Percentiles rank a stretch among this genome's conserved stretches.
Evolutionary conservation across 2,113 vertebrate genomes (phyloP).

Genomic region (Thunnus maccoyii): DNA sequence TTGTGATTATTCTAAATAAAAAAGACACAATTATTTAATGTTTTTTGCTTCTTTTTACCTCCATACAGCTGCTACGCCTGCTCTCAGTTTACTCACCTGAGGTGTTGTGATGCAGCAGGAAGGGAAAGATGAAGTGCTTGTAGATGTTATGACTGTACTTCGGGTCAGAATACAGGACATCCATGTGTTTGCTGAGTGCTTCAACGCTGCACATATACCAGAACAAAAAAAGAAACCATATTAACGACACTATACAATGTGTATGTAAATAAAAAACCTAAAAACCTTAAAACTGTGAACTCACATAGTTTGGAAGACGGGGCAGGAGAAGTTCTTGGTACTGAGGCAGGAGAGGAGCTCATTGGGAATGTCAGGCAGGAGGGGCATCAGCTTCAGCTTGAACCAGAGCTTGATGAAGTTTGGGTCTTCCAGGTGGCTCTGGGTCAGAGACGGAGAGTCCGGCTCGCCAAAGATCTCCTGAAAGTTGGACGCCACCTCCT

Average conservation of each 20-base stretch:
- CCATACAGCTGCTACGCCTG: not conserved
- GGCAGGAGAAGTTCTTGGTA: slow-evolving; percentile 84
- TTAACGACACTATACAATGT: fast-evolving
- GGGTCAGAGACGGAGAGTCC: slow-evolving; percentile 46
- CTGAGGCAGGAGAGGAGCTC: slow-evolving; percentile 82
- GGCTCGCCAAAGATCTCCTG: slow-evolving; percentile 64
- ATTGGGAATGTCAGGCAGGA: slow-evolving; percentile 59
- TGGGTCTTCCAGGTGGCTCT: slow-evolving; percentile 72
- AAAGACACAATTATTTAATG: too few species aligned
- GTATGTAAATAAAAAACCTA: fast-evolving
- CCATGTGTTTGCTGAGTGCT: slow-evolving; percentile 64
- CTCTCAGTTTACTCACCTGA: slow-evolving; percentile 61
- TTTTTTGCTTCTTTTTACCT: not conserved
- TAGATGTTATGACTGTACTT: slow-evolving; percentile 64
- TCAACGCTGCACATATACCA: slow-evolving; percentile 66
- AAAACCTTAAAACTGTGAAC: slow-evolving; percentile 26
- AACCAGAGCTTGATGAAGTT: slow-evolving; percentile 83
- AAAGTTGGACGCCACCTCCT: slow-evolving; percentile 60
- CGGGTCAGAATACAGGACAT: slow-evolving; percentile 27
- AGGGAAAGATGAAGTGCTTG: slow-evolving; percentile 70
- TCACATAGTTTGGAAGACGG: slow-evolving; percentile 82
- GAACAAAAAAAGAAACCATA: not conserved
- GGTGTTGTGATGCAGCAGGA: slow-evolving; percentile 68
- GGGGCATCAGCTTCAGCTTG: slow-evolving; percentile 78
- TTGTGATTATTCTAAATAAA: too few species aligned